Conservation (phyloP, 2,888 invertebrate species). For the Plemyria rubiginata region DNA sequence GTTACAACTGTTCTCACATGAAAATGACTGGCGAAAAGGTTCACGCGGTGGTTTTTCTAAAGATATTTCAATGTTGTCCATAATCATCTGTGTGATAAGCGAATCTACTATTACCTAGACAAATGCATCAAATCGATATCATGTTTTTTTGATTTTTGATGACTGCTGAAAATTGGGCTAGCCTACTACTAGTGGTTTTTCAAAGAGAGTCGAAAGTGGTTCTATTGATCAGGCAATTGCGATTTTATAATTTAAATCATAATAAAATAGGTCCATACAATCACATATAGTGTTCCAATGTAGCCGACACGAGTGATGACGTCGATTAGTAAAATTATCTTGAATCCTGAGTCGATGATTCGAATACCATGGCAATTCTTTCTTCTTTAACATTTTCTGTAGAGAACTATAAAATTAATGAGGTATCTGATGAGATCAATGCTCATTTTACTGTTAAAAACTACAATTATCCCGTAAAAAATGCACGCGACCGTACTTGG, state of each 20-base stretch:
- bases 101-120: not conserved
- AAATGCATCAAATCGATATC: too few species aligned
- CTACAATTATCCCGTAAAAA: constrained; percentile 18
- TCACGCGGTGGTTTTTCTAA: constrained; percentile 36
- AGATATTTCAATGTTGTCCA: not conserved
- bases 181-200: too few species aligned
- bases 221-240: not conserved
- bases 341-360: constrained; percentile 72
- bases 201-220: too few species aligned
- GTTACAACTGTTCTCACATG: constrained; percentile 3
- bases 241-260: not conserved
- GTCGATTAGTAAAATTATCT: constrained; percentile 70
- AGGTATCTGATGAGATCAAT: constrained; percentile 40
- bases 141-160: too few species aligned
- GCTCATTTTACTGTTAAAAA: constrained; percentile 47
- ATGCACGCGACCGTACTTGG: constrained; percentile 40
- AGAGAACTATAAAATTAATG: constrained; percentile 44
- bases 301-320: constrained; percentile 66
- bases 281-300: constrained; percentile 76
- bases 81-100: not conserved
- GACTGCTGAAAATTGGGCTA: too few species aligned
- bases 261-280: constrained; percentile 59
- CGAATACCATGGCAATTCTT: constrained; percentile 75
- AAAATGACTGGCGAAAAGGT: constrained; percentile 13
- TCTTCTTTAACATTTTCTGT: constrained; percentile 74